phyloP scores from a whole-genome alignment of 2,113 vertebrate species.

The Hippocampus barbouri region DNA sequence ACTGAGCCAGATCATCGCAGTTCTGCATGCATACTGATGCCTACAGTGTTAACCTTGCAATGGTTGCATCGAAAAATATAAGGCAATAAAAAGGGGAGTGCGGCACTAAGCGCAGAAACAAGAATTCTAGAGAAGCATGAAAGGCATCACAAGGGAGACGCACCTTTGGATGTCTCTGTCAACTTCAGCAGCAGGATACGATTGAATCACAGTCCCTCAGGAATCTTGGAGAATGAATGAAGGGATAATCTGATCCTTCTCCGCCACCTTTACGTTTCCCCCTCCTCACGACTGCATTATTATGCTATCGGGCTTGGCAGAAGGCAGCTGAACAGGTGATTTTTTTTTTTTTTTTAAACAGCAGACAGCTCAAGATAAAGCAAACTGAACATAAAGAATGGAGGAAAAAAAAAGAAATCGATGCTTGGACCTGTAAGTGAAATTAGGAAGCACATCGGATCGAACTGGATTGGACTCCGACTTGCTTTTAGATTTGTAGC shows the following conservation, averaged over 20 bases:
- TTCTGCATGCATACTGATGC: neutral
- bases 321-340: constrained; percentile 12
- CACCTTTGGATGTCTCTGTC: constrained; percentile 50
- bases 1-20: neutral
- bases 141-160: constrained; percentile 34
- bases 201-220: constrained; percentile 48
- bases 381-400: constrained; percentile 16
- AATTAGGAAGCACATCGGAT: neutral
- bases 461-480: neutral
- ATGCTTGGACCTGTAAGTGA: constrained; percentile 9
- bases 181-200: constrained; percentile 35
- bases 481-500: neutral
- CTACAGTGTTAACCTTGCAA: neutral
- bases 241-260: constrained; percentile 23
- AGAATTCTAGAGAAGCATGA: constrained; percentile 22
- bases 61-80: neutral
- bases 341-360: neutral
- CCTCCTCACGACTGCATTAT: neutral
- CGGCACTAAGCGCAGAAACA: neutral
- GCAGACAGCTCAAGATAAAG: constrained; percentile 11
- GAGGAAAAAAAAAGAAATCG: constrained; percentile 31
- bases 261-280: neutral
- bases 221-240: constrained; percentile 48
- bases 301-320: constrained; percentile 14
- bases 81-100: neutral